A percentile compares a stretch with the other conserved stretches of the same genome.
Conservation (phyloP, 2,888 invertebrate genomes). For the Drosophila suboccidentalis region DNA sequence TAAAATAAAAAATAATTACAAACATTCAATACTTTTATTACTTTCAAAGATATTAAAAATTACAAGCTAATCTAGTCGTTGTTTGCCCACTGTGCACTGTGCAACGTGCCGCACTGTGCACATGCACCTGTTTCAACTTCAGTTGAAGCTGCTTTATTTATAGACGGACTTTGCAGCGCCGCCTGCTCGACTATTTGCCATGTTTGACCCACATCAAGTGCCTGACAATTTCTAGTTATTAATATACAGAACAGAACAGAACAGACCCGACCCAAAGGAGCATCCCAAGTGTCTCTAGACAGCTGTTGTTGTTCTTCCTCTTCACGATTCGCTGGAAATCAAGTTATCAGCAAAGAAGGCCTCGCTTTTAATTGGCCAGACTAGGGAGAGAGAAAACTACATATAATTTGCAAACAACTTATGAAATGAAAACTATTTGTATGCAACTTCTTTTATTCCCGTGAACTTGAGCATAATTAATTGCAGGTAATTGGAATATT, state of each 20-base stretch:
- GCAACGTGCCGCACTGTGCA: slow-evolving; percentile 21
- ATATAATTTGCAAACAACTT: slow-evolving; percentile 12
- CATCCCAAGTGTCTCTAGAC: slow-evolving; percentile 34
- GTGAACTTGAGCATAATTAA: not conserved
- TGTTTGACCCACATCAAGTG: slow-evolving; percentile 74
- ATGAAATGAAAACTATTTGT: slow-evolving; percentile 6
- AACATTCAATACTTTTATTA: not conserved
- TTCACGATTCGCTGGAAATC: slow-evolving; percentile 63
- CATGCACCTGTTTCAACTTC: slow-evolving; percentile 76
- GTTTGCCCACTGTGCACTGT: not conserved
- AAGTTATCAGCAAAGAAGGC: slow-evolving; percentile 64
- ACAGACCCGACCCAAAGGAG: slow-evolving; percentile 12
- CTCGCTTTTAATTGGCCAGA: slow-evolving; percentile 57
- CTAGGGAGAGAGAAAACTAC: not conserved
- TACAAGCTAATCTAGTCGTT: not conserved
- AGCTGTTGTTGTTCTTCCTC: slow-evolving; percentile 60
- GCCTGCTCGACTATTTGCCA: slow-evolving; percentile 48
- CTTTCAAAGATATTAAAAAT: not conserved
- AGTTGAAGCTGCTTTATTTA: slow-evolving; percentile 64
- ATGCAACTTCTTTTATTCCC: slow-evolving; percentile 4
- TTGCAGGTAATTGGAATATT: slow-evolving; percentile 6
- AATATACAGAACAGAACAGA: slow-evolving; percentile 42
- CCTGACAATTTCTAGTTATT: slow-evolving; percentile 76
- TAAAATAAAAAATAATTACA: not conserved
- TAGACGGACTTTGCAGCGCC: slow-evolving; percentile 49